Evolutionary conservation across 1,140 invertebrate species (phyloP).

Genomic region (Aleiodes sp.): DNA sequence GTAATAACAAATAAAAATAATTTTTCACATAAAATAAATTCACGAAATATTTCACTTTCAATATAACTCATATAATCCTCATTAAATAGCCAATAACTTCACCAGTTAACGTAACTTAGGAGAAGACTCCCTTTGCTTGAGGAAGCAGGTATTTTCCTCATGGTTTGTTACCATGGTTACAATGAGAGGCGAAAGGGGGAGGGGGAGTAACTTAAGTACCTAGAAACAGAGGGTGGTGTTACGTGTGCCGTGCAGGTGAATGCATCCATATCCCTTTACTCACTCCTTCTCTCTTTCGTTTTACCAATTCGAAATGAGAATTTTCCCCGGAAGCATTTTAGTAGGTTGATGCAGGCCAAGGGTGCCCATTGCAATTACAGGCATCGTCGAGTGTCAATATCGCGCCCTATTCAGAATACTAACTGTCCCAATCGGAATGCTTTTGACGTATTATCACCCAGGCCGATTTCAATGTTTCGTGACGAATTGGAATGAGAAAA

Average conservation of each 20-base stretch:
- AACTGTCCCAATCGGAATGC: conserved; percentile 60
- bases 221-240: not conserved
- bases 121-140: not conserved
- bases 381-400: conserved; percentile 63
- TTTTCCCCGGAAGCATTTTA: not conserved
- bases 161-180: not conserved
- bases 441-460: conserved; percentile 43
- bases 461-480: not conserved
- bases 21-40: no score
- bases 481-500: not conserved
- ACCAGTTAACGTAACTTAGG: not conserved
- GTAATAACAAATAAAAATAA: no score
- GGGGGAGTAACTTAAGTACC: not conserved
- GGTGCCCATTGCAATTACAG: conserved; percentile 44
- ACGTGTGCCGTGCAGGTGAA: not conserved
- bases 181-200: not conserved
- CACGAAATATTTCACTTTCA: no score
- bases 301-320: not conserved
- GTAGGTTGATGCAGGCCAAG: not conserved
- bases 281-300: conserved; percentile 3
- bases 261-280: not conserved
- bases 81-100: not conserved
- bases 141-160: not conserved
- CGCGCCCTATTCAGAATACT: conserved; percentile 52
- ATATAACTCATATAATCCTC: no score